Evolutionary conservation across 2,888 invertebrate genomes (phyloP), one percentile per base, ranked within the genome.

Genomic region (Andrena dorsata): DNA sequence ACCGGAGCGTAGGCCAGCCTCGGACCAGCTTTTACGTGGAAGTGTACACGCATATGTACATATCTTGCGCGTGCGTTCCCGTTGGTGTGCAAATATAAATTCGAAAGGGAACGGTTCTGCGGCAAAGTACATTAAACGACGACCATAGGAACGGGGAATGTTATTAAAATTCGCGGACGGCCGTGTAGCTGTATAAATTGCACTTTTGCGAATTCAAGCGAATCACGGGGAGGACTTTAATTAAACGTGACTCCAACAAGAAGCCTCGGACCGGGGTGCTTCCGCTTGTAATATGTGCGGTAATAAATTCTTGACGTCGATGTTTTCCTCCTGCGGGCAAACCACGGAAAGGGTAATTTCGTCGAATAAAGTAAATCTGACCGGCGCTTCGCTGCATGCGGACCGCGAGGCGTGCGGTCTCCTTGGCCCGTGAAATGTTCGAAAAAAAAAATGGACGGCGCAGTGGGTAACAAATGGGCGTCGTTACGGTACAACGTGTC

Each of bases 91-190:
- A 26, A 30, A 60, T 20, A 58, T 49, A 41, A 41, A 65, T 58
- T 47, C 58, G 51, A 53, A 63, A 49, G n/a, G 49, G 51, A 82
- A 71, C 51, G 10, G n/a, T 16, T 66, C 32, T 13, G 10, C 70
- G 65, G 69, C 71, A 65, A 61, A 76, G 60, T 66, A 20, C 61
- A 51, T 82, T 73, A 71, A 70, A 74, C 81, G 28, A 3, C 66
- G 41, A 30, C 32, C 51, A 23, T 30, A 35, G 66, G 51, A 58
- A 53, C 23, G 56, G 13, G 20, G 74, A 49, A 61, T 82, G 78
- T 78, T 82, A 83, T 83, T 83, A 83, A 83, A 83, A 83, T 72
- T 53, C 64, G 53, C 58, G 16, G n/a, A 20, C 60, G 2, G 26
- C 56, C 3, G 28, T n/a, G 73, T 23, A 35, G 49, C 20, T 7